These are phyloP conservation scores for Desoria tigrina DNA, from an alignment of 2,888 invertebrate species.

Conservation along the genomic window DNA sequence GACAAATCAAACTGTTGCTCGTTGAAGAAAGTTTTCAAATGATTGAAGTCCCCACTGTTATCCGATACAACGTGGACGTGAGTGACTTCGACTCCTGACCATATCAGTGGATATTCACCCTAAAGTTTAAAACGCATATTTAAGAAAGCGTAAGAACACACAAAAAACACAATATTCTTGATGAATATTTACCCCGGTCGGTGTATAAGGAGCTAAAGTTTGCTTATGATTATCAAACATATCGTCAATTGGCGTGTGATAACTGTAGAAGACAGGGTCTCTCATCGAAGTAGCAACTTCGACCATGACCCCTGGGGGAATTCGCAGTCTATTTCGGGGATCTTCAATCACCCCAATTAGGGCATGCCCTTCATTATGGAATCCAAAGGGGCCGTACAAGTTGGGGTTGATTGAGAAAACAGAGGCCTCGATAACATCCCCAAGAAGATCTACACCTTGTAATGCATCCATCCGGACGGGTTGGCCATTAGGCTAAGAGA, in stretches of 20 bases:
- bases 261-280: constrained; percentile 81
- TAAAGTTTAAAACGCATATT: background rate
- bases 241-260: constrained; percentile 77
- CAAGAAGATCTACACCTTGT: constrained; percentile 74
- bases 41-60: constrained; percentile 58
- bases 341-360: constrained; percentile 60
- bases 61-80: constrained; percentile 14
- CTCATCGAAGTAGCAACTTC: constrained; percentile 74
- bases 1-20: constrained; percentile 74
- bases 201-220: constrained; percentile 58
- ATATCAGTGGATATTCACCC: constrained; percentile 27
- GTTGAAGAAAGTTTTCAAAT: constrained; percentile 73
- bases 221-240: constrained; percentile 74
- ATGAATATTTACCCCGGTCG: constrained; percentile 21
- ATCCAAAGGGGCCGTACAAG: constrained; percentile 64
- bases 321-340: background rate
- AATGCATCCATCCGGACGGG: constrained; percentile 64
- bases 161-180: background rate
- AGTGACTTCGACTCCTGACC: background rate
- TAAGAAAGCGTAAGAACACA: background rate
- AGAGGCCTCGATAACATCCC: constrained; percentile 73
- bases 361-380: constrained; percentile 78
- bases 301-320: constrained; percentile 9
- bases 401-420: constrained; percentile 59
- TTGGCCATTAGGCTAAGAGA: constrained; percentile 59